Conservation (phyloP, 2,113 vertebrate genomes). For the Axis porcinus region DNA sequence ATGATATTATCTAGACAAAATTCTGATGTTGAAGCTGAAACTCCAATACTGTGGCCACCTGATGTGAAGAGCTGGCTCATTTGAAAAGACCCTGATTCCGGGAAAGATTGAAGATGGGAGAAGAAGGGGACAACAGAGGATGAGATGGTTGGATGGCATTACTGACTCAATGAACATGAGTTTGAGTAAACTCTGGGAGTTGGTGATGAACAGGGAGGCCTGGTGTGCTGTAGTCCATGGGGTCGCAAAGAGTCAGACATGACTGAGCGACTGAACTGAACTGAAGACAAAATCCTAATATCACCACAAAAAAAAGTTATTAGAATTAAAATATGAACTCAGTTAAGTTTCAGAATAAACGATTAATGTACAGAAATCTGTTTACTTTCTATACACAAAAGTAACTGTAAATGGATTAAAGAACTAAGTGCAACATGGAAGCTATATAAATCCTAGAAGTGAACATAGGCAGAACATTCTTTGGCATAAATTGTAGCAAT, state of each 20-base stretch:
- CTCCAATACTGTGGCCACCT: neutral
- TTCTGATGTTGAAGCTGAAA: neutral
- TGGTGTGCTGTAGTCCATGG: neutral
- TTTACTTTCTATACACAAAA: neutral
- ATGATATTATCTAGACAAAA: neutral
- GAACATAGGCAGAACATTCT: neutral
- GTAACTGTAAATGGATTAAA: neutral
- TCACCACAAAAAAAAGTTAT: neutral
- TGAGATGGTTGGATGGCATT: neutral
- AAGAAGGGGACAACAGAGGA: neutral
- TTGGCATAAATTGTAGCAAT: neutral
- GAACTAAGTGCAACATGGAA: neutral
- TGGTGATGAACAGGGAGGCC: neutral
- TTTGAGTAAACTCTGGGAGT: neutral
- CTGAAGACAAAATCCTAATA: neutral
- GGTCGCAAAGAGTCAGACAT: fast-evolving
- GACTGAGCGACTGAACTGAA: neutral
- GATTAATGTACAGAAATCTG: neutral
- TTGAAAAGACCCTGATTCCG: neutral
- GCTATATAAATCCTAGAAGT: neutral
- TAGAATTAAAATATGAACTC: neutral
- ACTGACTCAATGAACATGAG: neutral
- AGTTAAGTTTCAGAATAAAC: neutral
- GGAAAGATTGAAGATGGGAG: neutral
- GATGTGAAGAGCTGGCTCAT: neutral